phyloP scores from a whole-genome alignment of 2,888 invertebrate species.

The Celastrina argiolus region DNA sequence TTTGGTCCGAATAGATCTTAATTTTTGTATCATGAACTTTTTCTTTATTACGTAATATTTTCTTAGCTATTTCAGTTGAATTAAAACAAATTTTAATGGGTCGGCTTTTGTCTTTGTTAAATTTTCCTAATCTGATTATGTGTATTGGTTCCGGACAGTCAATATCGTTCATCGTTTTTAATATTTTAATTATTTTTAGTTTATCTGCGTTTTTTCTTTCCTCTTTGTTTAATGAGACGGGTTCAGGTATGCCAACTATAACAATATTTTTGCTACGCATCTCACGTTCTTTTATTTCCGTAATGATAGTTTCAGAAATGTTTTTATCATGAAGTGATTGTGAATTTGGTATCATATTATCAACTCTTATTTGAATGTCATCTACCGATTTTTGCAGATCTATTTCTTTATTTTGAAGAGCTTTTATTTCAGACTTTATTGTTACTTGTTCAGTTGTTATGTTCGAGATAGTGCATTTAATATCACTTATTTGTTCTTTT shows the following conservation, averaged over 20 bases:
- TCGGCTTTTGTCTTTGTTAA: not conserved
- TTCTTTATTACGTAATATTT: not conserved
- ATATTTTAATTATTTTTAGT: no score
- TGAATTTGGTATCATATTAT: not conserved
- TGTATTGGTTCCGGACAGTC: not conserved
- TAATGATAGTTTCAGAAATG: not conserved
- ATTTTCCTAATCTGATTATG: not conserved
- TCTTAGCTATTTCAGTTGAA: not conserved
- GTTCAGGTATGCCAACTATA: not conserved
- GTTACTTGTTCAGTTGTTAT: not conserved
- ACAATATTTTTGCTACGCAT: not conserved
- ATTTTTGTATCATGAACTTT: not conserved
- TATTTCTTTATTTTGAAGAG: no score
- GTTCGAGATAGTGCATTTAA: not conserved
- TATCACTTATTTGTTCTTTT: conserved; percentile 8
- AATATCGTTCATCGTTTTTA: not conserved
- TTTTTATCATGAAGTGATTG: not conserved
- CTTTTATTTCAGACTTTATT: no score
- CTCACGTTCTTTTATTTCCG: not conserved
- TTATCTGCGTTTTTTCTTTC: not conserved
- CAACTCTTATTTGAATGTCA: no score
- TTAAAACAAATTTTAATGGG: not conserved
- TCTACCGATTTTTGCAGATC: no score
- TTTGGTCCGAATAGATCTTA: not conserved
- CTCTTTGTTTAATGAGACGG: not conserved